Conservation (phyloP, 2,888 invertebrate species). For the Pterostichus niger region DNA sequence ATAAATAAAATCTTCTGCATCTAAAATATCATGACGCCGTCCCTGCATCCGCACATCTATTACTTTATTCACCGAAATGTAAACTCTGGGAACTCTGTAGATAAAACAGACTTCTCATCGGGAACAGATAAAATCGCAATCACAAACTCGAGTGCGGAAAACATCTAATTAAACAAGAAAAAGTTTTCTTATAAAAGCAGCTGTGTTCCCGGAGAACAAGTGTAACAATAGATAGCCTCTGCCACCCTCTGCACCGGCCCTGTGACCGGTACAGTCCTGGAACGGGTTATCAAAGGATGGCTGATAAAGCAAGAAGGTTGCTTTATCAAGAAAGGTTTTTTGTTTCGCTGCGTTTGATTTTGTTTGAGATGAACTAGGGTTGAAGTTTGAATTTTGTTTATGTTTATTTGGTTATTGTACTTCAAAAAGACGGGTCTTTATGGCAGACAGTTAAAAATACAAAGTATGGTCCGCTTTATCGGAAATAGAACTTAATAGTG, state of each 20-base stretch:
- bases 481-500: too few species aligned
- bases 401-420: constrained; percentile 45
- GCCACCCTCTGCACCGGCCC: not conserved
- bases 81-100: constrained; percentile 14
- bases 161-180: constrained; percentile 60
- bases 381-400: constrained; percentile 34
- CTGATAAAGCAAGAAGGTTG: not conserved
- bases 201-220: constrained; percentile 27
- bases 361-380: constrained; percentile 34
- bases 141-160: constrained; percentile 51
- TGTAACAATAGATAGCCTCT: constrained; percentile 43
- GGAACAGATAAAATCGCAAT: constrained; percentile 61
- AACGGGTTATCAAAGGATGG: constrained; percentile 16
- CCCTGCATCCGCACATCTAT: not conserved
- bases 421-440: not conserved
- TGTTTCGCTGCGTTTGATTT: constrained; percentile 35
- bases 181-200: constrained; percentile 52
- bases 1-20: too few species aligned
- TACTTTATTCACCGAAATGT: constrained; percentile 7
- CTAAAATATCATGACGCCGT: not conserved
- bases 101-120: constrained; percentile 43
- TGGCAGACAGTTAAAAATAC: too few species aligned
- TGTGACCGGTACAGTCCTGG: not conserved
- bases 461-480: too few species aligned
- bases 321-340: constrained; percentile 20